These are phyloP conservation scores for Elanus axillaris DNA, from an alignment of 2,113 vertebrate species.

Conservation along the genomic window DNA sequence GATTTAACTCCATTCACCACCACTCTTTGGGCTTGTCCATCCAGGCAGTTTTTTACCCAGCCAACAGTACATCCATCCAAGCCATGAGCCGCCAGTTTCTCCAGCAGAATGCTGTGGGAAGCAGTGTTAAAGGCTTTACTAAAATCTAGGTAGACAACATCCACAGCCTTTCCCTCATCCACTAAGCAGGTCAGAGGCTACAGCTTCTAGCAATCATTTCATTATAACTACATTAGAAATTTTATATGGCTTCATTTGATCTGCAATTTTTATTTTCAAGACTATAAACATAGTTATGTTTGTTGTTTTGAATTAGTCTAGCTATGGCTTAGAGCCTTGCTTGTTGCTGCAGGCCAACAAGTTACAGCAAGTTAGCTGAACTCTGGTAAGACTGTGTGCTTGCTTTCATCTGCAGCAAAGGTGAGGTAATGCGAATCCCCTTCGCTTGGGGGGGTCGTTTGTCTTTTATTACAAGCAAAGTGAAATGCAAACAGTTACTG, in stretches of 20 bases:
- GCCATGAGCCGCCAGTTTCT: too few relatives aligned
- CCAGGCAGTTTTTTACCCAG: too few relatives aligned
- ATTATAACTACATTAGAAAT: not conserved
- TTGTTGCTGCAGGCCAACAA: slow-evolving; percentile 6
- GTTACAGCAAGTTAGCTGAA: slow-evolving; percentile 7
- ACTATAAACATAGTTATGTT: not conserved
- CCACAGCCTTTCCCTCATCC: too few relatives aligned
- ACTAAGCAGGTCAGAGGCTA: not conserved
- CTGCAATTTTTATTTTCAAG: not conserved
- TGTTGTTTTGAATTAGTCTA: not conserved
- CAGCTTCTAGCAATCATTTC: not conserved
- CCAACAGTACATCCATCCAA: too few relatives aligned
- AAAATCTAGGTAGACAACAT: too few relatives aligned
- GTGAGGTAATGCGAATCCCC: not conserved
- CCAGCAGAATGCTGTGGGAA: too few relatives aligned
- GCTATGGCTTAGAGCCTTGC: not conserved
- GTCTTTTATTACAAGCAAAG: not conserved
- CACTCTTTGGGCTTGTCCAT: too few relatives aligned
- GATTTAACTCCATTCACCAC: too few relatives aligned
- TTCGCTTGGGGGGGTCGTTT: not conserved
- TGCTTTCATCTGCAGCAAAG: not conserved
- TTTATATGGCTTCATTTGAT: not conserved
- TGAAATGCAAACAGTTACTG: not conserved
- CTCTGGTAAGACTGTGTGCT: not conserved
- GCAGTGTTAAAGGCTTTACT: too few relatives aligned